These are phyloP conservation scores for Phylloscopus collybita DNA, from an alignment of 2,797 vertebrate species.

Conservation along the genomic window DNA sequence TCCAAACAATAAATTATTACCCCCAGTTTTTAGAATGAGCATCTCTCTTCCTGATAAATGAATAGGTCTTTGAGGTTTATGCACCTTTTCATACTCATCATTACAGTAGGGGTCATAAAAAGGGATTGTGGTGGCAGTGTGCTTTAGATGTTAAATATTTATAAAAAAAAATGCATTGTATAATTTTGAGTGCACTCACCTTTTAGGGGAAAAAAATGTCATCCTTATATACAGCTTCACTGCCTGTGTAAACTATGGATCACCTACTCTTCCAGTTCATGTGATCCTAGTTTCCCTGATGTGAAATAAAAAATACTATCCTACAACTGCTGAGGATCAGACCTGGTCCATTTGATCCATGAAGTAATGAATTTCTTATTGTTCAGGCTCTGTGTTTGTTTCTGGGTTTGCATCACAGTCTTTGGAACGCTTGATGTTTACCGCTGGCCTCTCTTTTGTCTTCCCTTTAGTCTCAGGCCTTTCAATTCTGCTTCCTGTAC, in stretches of 20 bases:
- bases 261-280: background rate
- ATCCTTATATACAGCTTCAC: background rate
- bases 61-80: conserved; percentile 68
- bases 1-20: conserved; percentile 68
- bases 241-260: background rate
- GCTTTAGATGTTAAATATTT: conserved; percentile 62
- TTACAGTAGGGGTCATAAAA: conserved; percentile 57
- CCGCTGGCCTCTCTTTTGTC: background rate
- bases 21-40: conserved; percentile 47
- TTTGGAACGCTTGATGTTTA: conserved; percentile 35
- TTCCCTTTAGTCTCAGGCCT: background rate
- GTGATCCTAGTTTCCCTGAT: background rate
- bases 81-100: conserved; percentile 62
- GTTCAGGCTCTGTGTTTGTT: conserved; percentile 23
- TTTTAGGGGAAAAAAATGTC: background rate
- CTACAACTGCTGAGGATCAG: background rate
- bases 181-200: background rate
- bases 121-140: conserved; percentile 24
- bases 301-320: background rate
- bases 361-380: conserved; percentile 37
- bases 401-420: conserved; percentile 30
- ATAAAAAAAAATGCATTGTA: conserved; percentile 12
- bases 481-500: conserved; percentile 10
- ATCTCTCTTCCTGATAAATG: conserved; percentile 67
- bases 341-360: conserved; percentile 8